Evolutionary conservation across 2,888 invertebrate species (phyloP), one percentile per base, ranked within the genome.

Genomic region (Andrena dorsata): DNA sequence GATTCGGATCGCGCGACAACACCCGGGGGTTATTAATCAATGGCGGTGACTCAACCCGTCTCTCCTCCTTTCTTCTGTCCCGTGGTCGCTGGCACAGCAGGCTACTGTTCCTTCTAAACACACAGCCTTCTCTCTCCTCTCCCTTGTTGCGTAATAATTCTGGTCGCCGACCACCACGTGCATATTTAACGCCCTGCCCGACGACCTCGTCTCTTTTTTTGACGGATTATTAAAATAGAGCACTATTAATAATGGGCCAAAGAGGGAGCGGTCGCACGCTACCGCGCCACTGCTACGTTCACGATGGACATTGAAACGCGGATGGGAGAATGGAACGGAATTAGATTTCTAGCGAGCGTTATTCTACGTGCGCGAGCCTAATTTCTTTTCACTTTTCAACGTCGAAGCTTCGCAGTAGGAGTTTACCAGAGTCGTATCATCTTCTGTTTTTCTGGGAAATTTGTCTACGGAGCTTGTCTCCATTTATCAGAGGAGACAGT

Each of bases 161-260:
- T 16, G 6, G 8, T 8, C 32, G 5, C 10, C 6, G 49, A 23
- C 20, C 49, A 41, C 53, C 53, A 41, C 41, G 41, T 41, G 16
- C 16, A 20, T 49, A 35, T 69, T 73, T 47, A 20, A 30, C 56
- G 10, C 49, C 26, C 30, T 72, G 66, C 7, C 2, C 53, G n/a
- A 28, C 64, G 68, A 32, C 73, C 69, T 64, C 64, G 80, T 30
- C 20, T 26, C 20, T 49, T 82, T 83, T 83, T 86, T 85, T 87
- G 68, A 83, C 83, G 73, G 51, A 76, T 83, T 79, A 71, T 86
- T 76, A 87, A 85, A 87, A 87, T 85, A 86, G 86, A 78, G 64
- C 41, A 66, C 65, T 74, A 80, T 86, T 84, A 86, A 73, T 83
- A 83, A 81, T 85, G 51, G 32, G n/a, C 23, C 47, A 35, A 23